Percentiles rank a stretch among this genome's conserved stretches.
These are phyloP conservation scores for Volucella inflata DNA, from an alignment of 2,888 invertebrate species.

Conservation along the genomic window DNA sequence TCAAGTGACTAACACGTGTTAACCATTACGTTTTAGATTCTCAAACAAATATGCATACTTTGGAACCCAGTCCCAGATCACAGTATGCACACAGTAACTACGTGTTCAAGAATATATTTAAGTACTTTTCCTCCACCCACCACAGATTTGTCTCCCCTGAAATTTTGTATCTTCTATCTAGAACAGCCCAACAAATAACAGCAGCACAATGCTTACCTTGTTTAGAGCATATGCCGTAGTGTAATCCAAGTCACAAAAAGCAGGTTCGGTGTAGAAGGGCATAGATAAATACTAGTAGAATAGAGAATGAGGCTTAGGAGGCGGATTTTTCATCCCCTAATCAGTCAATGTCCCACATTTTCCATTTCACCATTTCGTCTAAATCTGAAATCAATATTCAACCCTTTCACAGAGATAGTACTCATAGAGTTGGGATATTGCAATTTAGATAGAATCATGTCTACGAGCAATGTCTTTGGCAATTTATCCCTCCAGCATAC, in stretches of 20 bases:
- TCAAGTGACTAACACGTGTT: constrained; percentile 56
- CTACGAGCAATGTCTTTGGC: constrained; percentile 35
- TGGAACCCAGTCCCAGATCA: neutral
- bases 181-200: neutral
- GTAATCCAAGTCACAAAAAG: constrained; percentile 29
- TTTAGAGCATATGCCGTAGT: constrained; percentile 43
- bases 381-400: constrained; percentile 67
- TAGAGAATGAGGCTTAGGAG: constrained; percentile 20
- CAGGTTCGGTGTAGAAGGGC: constrained; percentile 1
- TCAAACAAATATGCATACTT: constrained; percentile 16
- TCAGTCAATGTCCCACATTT: constrained; percentile 68
- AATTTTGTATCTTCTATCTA: neutral
- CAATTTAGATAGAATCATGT: constrained; percentile 59
- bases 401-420: constrained; percentile 47
- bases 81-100: constrained; percentile 30
- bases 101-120: constrained; percentile 38
- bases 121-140: constrained; percentile 17
- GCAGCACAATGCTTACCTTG: constrained; percentile 35
- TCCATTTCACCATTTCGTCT: constrained; percentile 42
- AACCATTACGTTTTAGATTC: constrained; percentile 50
- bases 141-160: neutral
- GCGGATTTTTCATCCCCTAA: constrained; percentile 59
- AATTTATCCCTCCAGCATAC: constrained; percentile 34
- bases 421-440: constrained; percentile 34
- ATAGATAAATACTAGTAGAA: neutral